phyloP scores from a whole-genome alignment of 1,140 invertebrate species.

The Drosophila kohkoa region DNA sequence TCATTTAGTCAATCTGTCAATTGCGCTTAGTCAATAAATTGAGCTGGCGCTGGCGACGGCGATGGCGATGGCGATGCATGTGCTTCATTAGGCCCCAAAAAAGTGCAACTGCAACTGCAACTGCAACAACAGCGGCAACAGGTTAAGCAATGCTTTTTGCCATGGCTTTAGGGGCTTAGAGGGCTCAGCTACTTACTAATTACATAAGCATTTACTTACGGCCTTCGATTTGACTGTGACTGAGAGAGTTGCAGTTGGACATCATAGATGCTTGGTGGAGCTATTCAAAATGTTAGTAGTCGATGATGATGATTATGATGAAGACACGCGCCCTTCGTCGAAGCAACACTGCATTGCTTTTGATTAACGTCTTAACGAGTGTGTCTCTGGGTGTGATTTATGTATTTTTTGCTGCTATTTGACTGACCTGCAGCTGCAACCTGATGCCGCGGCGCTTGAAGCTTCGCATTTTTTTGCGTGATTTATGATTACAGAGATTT shows the following conservation, averaged over 20 bases:
- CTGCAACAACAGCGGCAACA: conserved; percentile 29
- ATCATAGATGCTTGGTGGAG: neutral
- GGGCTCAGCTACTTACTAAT: conserved; percentile 63
- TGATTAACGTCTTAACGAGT: conserved; percentile 81
- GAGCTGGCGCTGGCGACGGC: conserved; percentile 51
- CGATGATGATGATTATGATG: neutral
- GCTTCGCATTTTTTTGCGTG: conserved; percentile 57
- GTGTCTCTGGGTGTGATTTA: conserved; percentile 70
- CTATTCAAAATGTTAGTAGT: conserved; percentile 1
- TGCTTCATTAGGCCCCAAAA: conserved; percentile 72
- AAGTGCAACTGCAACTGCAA: conserved; percentile 55
- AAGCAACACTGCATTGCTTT: conserved; percentile 62
- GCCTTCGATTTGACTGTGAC: conserved; percentile 62
- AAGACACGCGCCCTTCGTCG: conserved; percentile 47
- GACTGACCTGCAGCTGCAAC: conserved; percentile 40
- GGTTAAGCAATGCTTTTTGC: conserved; percentile 61
- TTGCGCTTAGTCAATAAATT: conserved; percentile 76
- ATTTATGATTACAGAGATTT: conserved; percentile 72
- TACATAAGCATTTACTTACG: conserved; percentile 72
- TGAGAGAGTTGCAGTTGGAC: conserved; percentile 48
- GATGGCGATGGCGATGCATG: no score
- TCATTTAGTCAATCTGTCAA: conserved; percentile 74
- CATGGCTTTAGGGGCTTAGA: conserved; percentile 32
- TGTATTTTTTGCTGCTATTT: conserved; percentile 51
- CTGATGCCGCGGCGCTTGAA: conserved; percentile 53